Percentiles rank a stretch among this genome's conserved stretches.
Evolutionary conservation across 2,888 invertebrate species (phyloP).

Genomic region (Hartigia nigra): DNA sequence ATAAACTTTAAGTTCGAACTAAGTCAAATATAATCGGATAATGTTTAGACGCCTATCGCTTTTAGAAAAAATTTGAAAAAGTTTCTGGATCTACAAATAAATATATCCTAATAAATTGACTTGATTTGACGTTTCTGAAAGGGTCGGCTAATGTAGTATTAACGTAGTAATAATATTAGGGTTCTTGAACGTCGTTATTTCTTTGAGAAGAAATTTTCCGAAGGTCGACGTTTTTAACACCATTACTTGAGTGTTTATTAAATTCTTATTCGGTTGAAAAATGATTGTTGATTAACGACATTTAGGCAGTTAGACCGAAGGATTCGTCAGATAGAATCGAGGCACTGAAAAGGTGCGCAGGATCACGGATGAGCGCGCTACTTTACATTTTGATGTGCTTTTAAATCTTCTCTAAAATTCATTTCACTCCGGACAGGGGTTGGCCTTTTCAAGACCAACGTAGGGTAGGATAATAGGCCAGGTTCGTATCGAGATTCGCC

Average conservation of each 20-base stretch:
- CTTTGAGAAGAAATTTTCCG: too few species aligned
- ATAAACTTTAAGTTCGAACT: too few species aligned
- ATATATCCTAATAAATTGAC: too few species aligned
- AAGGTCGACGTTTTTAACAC: background rate
- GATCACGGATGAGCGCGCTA: slow-evolving; percentile 16
- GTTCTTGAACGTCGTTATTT: too few species aligned
- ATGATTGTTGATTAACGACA: slow-evolving; percentile 5
- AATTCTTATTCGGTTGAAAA: slow-evolving; percentile 1
- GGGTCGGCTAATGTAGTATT: too few species aligned
- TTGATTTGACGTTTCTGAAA: too few species aligned
- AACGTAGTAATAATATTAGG: too few species aligned
- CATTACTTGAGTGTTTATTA: slow-evolving; percentile 14
- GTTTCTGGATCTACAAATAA: too few species aligned
- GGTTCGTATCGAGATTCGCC: background rate
- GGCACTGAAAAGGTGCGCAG: background rate
- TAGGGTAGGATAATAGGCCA: background rate
- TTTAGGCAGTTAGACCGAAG: too few species aligned
- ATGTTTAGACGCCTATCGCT: too few species aligned
- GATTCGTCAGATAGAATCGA: background rate
- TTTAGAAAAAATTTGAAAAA: too few species aligned
- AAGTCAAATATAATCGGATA: too few species aligned
- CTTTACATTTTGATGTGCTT: slow-evolving; percentile 39
- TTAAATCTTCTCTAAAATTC: slow-evolving; percentile 37
- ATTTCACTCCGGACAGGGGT: slow-evolving; percentile 16
- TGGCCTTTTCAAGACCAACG: background rate